Conservation (phyloP, 2,113 vertebrate species). For the Triplophysa tibetana region DNA sequence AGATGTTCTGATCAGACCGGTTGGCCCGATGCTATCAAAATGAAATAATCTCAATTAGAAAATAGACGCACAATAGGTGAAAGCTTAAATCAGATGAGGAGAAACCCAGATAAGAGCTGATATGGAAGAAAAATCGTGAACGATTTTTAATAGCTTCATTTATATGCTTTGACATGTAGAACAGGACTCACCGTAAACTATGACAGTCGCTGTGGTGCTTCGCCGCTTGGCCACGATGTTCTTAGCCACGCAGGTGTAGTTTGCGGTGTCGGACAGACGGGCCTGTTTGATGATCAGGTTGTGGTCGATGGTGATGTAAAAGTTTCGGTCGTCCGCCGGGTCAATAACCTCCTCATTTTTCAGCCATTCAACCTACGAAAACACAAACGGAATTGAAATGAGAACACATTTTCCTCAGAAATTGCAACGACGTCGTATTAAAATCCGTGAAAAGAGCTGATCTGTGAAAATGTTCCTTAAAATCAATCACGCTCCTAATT, state of each 20-base stretch:
- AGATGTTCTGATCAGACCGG: neutral
- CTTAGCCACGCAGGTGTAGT: conserved; percentile 97
- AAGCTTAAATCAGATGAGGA: neutral
- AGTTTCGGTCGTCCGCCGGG: conserved; percentile 94
- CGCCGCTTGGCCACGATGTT: conserved; percentile 95
- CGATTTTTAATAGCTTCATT: neutral
- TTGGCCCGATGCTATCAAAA: neutral
- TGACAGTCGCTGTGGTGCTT: conserved; percentile 94
- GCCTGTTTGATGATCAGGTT: conserved; percentile 99
- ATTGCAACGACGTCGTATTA: conserved; percentile 56
- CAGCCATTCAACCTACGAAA: conserved; percentile 91
- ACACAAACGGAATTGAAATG: neutral
- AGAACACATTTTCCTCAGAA: conserved; percentile 25
- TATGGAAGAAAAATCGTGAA: neutral
- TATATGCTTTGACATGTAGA: neutral
- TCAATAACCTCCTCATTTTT: conserved; percentile 98
- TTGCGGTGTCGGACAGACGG: conserved; percentile 93
- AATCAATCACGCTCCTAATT: conserved; percentile 64
- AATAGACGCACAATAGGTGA: neutral
- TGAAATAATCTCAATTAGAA: neutral
- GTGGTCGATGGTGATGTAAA: conserved; percentile 99
- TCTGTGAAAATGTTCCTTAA: conserved; percentile 63
- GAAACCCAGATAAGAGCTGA: too few species aligned
- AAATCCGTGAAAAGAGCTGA: conserved; percentile 51
- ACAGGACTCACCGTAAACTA: conserved; percentile 87